Base-by-base conservation (phyloP, 2,888 invertebrate genomes). In the Trisateles emortualis region DNA sequence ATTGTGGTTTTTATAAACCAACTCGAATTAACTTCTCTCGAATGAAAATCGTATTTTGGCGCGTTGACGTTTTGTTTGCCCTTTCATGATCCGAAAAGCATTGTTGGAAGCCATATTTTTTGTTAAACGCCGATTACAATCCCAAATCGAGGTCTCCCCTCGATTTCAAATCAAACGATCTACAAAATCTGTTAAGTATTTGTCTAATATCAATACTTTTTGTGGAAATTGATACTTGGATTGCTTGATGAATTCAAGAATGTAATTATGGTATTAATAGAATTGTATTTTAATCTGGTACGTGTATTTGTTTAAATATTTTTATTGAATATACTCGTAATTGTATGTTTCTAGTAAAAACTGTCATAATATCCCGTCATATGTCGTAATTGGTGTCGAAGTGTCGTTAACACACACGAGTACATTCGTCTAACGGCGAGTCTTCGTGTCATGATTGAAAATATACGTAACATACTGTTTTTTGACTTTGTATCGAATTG, bases 151-250 rank as follows among this genome's bases (percentile, higher is more conserved):
- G 38, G 65, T 43, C 32, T 55, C 36, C 48, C 35, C 45, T 65
- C 56, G 41, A 33, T 44, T 26, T 35, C 24, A n/a, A 51, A 36
- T 36, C 36, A 48, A 53, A 57, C 48, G 48, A 57, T 62, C 43
- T 51, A 62, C 45, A 50, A 67, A 51, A 51, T 57, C 52, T 26
- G 42, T 44, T 40, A 57, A 61, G 57, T 57, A 52, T 66, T 64
- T 56, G 57, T 57, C 39, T 52, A 45, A 66, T 62, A 56, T 52
- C 51, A 55, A 65, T 60, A 51, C 44, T 51, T 51, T 65, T 54
- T 54, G 39, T 42, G 33, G 38, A 38, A 59, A 65, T 42, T 64
- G 52, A 51, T 65, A 35, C 44, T 65, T 39, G 4, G 26, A 42
- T 40, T 64, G 24, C 45, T 50, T 29, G 22, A 42, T 43, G 16